Percentiles rank a stretch among this genome's conserved stretches.
These are phyloP conservation scores for Matsumyia berberina DNA, from an alignment of 2,888 invertebrate genomes.

Conservation along the genomic window DNA sequence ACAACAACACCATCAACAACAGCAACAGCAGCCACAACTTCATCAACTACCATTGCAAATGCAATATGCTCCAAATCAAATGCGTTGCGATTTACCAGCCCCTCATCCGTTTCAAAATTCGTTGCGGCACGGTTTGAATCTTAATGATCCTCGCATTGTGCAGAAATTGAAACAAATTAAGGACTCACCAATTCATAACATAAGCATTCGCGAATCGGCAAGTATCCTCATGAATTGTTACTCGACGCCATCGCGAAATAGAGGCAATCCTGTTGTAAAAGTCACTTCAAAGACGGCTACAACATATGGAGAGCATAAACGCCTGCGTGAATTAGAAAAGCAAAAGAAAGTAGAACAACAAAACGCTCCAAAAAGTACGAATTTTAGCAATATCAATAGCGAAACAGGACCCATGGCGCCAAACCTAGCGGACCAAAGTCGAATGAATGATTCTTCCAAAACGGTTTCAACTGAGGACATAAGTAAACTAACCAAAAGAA, in stretches of 20 bases:
- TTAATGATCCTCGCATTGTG: conserved; percentile 62
- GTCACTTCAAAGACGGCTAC: conserved; percentile 52
- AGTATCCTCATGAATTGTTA: conserved; percentile 23
- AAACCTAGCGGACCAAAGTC: background rate
- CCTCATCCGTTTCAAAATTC: conserved; percentile 18
- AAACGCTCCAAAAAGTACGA: background rate
- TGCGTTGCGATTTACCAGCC: background rate
- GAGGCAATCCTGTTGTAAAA: background rate
- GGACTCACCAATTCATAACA: conserved; percentile 58
- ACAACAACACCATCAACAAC: conserved; percentile 9
- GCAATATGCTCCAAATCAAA: conserved; percentile 14
- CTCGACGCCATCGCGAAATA: background rate
- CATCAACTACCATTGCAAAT: conserved; percentile 31
- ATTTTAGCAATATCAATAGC: background rate
- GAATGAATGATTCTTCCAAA: background rate
- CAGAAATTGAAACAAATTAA: conserved; percentile 56
- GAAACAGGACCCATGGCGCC: background rate
- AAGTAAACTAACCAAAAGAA: background rate
- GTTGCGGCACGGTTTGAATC: conserved; percentile 36
- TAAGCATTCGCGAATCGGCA: conserved; percentile 49
- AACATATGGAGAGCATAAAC: conserved; percentile 68
- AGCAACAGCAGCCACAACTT: conserved; percentile 4
- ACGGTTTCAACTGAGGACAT: background rate
- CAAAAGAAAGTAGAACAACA: conserved; percentile 10
- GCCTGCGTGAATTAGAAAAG: conserved; percentile 56